phyloP scores from a whole-genome alignment of 1,140 invertebrate genomes.

The Drosophila equinoxialis region DNA sequence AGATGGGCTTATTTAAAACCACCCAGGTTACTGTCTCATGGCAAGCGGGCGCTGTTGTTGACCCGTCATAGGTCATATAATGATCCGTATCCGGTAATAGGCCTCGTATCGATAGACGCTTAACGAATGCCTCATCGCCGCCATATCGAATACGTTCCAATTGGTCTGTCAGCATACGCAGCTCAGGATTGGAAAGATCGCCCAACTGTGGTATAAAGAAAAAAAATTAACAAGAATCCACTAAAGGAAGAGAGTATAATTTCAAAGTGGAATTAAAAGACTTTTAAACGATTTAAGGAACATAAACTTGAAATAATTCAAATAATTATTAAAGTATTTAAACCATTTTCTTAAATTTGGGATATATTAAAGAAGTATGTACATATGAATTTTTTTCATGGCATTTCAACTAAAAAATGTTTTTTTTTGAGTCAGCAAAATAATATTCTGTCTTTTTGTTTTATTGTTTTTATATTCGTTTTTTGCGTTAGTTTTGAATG shows the following conservation, averaged over 20 bases:
- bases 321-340: too few relatives aligned
- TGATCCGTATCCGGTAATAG: conserved; percentile 95
- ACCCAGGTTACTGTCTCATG: conserved; percentile 98
- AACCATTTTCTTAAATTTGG: too few relatives aligned
- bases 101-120: conserved; percentile 91
- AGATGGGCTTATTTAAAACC: conserved; percentile 97
- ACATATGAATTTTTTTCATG: too few relatives aligned
- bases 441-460: not conserved
- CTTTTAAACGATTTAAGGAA: not conserved
- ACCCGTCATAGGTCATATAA: conserved; percentile 99
- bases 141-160: conserved; percentile 93
- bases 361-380: too few relatives aligned
- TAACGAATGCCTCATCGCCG: conserved; percentile 91
- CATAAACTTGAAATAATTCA: too few relatives aligned
- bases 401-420: too few relatives aligned
- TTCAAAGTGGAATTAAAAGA: not conserved
- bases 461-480: not conserved
- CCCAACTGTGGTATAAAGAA: conserved; percentile 86
- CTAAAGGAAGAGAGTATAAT: too few relatives aligned
- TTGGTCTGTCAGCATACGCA: conserved; percentile 93
- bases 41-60: conserved; percentile 96
- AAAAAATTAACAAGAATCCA: too few relatives aligned
- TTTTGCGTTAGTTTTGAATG: not conserved
- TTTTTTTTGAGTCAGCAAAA: too few relatives aligned
- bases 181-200: conserved; percentile 92